phyloP scores from a whole-genome alignment of 2,888 invertebrate genomes.

The Eupithecia pulchellata region DNA sequence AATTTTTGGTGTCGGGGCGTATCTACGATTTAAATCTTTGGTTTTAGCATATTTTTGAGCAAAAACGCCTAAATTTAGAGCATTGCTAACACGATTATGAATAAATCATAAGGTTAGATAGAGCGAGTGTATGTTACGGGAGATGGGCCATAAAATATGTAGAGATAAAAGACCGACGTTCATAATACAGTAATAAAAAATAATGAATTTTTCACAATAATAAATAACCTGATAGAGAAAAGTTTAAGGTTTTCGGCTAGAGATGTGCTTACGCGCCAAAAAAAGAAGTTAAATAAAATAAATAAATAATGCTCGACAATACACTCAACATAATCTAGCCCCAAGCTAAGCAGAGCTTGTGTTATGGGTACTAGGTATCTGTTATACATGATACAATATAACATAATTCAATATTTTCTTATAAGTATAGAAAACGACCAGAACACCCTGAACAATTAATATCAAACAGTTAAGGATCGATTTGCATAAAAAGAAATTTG shows the following conservation, averaged over 20 bases:
- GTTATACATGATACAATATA: too few species aligned
- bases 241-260: not conserved
- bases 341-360: too few species aligned
- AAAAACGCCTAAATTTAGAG: slow-evolving; percentile 11
- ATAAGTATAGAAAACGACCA: too few species aligned
- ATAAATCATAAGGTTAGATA: slow-evolving; percentile 32
- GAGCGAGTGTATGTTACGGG: slow-evolving; percentile 7
- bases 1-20: too few species aligned
- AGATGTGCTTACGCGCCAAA: not conserved
- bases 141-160: slow-evolving; percentile 26
- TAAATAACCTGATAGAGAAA: not conserved
- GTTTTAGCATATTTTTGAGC: not conserved
- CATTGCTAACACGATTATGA: slow-evolving; percentile 27
- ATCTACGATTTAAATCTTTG: too few species aligned
- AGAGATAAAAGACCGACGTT: slow-evolving; percentile 10
- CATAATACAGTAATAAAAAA: not conserved
- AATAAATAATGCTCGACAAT: too few species aligned
- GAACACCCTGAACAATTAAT: too few species aligned
- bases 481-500: too few species aligned
- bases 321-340: not conserved
- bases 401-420: too few species aligned
- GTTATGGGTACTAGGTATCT: too few species aligned
- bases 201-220: not conserved
- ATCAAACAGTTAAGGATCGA: too few species aligned
- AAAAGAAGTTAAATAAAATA: too few species aligned